Base-by-base conservation (phyloP, 1,140 invertebrate species). In the Pseudomyrmex dendroicus region DNA sequence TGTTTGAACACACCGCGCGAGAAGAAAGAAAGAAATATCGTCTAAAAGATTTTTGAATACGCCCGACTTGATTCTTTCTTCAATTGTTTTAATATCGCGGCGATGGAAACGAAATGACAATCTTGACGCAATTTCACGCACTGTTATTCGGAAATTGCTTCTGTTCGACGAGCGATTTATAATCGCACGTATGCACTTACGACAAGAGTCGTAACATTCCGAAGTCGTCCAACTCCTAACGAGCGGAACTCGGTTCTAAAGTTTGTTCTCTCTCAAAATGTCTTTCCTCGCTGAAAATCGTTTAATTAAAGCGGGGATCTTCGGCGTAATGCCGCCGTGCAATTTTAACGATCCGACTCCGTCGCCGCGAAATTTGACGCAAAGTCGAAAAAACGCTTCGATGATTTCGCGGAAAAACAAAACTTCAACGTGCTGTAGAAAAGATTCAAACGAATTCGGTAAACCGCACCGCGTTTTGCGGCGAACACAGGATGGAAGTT, bases 171-270 rank as follows among this genome's bases (percentile, higher is more conserved):
- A 56, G 20, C 17, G 50, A 46, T 77, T 77, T 50, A 77, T 67
- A 10, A 17, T 63, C 50, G 50, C 9, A 13, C 50, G 10, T 17
- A 13, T 22, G 63, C 63, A 77, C 17, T 76, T 77, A 56, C 17
- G 74, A 68, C 50, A 68, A 10, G 46, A 77, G 9, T 54, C 66
- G 62, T 67, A 35, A 35, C 35, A 35, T 56, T 50, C 0, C 48
- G 56, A 77, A 77, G 62, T 77, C 50, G 9, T 77, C 13, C n/a
- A 77, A 77, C 50, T 76, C 54, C 20, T 25, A 67, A 44, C 25
- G 35, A 67, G 63, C 13, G 63, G 17, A 68, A 77, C 50, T 57
- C 63, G 67, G 35, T 5, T 77, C 13, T 46, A 56, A 77, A 77
- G 62, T 77, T 77, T 77, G 50, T 54, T 5, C 35, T 35, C 35